Evolutionary conservation across 1,140 invertebrate species (phyloP).

Genomic region (Brachionus plicatilis): DNA sequence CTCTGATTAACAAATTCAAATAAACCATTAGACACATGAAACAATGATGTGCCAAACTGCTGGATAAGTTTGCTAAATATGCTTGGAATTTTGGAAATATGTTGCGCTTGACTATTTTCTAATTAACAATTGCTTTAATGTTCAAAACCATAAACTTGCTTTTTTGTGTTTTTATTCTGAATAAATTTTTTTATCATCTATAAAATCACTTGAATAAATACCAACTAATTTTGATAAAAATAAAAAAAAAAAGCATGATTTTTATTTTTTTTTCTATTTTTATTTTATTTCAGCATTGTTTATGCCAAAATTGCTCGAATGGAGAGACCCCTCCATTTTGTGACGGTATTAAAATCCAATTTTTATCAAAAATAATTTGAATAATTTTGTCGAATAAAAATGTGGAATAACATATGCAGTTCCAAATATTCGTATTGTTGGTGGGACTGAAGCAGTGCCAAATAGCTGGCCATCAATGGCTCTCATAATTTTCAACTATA

Average conservation of each 20-base stretch:
- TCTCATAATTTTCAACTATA: neutral
- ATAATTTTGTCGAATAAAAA: neutral
- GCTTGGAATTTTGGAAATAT: no score
- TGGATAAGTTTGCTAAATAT: no score
- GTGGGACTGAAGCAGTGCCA: neutral
- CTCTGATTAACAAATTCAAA: no score
- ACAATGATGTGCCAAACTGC: no score
- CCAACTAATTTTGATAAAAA: no score
- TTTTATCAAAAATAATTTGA: neutral
- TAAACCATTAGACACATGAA: no score
- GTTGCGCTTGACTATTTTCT: no score
- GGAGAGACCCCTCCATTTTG: neutral
- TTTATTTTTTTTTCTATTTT: neutral
- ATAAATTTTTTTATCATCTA: no score
- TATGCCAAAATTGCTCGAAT: neutral
- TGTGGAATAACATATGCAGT: neutral
- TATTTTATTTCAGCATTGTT: neutral
- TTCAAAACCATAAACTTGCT: no score
- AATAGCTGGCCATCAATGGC: neutral
- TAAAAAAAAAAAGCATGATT: neutral
- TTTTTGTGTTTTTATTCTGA: no score
- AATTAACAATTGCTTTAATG: no score
- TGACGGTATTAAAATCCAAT: neutral
- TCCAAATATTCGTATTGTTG: constrained; percentile 6
- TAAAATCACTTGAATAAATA: no score